Evolutionary conservation across 2,113 vertebrate species (phyloP), one percentile per base, ranked within the genome.

Genomic region (Entosphenus tridentatus): DNA sequence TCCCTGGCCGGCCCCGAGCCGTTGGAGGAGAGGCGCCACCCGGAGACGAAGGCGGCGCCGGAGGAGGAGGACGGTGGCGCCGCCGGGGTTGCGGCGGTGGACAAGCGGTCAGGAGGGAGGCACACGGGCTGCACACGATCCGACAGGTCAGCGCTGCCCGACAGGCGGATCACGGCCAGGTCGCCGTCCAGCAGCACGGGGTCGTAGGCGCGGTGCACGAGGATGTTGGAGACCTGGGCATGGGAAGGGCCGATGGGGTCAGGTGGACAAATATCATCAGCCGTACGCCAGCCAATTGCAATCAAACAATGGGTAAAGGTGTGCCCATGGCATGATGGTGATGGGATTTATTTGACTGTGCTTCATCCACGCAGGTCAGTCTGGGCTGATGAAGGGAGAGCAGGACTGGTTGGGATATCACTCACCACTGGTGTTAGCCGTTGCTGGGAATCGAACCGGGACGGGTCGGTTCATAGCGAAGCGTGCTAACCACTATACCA

Each of bases 111-210:
- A 6, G 82, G 80, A 2, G 82, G 81, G 6, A 98, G 79, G 77
- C 93, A 98, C 73, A 96, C 80, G 9, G 93, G 89, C 68, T 87
- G 80, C n/a, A 95, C 83, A 1, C 77, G 81, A 73, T 86, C 86
- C 67, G 86, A 86, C 54, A 98, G 78, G 70, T 84, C 82, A 56
- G 87, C 91, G 78, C 96, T 98, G 79, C 96, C 93, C 72, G 90
- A 72, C 57, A 98, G 82, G 75, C 87, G 92, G 72, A 98, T 76
- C 71, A 96, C 69, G 1, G 89, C 87, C 2, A 98, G 79, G 74
- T 98, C 91, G 3, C 85, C 81, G 73, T 98, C 93, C 8, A 98
- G 85, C 72, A 96, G 80, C 74, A 89, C 78, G 1, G 91, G 87
- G 71, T 98, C 93, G 0, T 90, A 96, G 78, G 90, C 89, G 59